phyloP scores from a whole-genome alignment of 2,113 vertebrate species.

The Dicentrarchus labrax region DNA sequence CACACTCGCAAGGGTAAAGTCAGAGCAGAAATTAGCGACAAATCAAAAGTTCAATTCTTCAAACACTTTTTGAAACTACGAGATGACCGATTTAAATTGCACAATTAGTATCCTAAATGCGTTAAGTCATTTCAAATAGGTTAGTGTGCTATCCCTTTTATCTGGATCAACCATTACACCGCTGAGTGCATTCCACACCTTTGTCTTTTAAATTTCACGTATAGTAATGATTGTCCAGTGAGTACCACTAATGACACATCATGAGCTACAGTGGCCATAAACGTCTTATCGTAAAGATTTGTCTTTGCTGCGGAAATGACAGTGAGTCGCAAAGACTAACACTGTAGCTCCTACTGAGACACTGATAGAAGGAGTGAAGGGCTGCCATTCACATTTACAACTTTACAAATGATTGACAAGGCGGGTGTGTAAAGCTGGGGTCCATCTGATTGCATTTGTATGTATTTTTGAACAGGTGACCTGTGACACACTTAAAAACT shows the following conservation, averaged over 20 bases:
- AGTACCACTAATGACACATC: conserved; percentile 61
- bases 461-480: conserved; percentile 69
- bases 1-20: not conserved
- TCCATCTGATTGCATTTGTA: conserved; percentile 58
- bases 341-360: conserved; percentile 13
- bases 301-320: conserved; percentile 21
- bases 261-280: conserved; percentile 46
- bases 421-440: conserved; percentile 42
- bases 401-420: conserved; percentile 70
- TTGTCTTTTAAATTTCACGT: conserved; percentile 3
- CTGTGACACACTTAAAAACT: conserved; percentile 22
- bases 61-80: not conserved
- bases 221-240: conserved; percentile 48
- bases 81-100: not conserved
- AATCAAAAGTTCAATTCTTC: not conserved
- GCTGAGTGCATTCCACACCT: not conserved
- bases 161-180: conserved; percentile 6
- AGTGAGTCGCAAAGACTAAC: not conserved
- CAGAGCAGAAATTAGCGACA: not conserved
- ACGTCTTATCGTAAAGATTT: conserved; percentile 52
- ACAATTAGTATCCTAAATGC: not conserved
- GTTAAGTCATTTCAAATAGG: not conserved
- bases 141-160: not conserved
- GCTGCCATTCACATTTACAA: conserved; percentile 56
- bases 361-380: conserved; percentile 21